These are phyloP conservation scores for Leuciscus waleckii DNA, from an alignment of 2,797 vertebrate genomes.

Conservation along the genomic window DNA sequence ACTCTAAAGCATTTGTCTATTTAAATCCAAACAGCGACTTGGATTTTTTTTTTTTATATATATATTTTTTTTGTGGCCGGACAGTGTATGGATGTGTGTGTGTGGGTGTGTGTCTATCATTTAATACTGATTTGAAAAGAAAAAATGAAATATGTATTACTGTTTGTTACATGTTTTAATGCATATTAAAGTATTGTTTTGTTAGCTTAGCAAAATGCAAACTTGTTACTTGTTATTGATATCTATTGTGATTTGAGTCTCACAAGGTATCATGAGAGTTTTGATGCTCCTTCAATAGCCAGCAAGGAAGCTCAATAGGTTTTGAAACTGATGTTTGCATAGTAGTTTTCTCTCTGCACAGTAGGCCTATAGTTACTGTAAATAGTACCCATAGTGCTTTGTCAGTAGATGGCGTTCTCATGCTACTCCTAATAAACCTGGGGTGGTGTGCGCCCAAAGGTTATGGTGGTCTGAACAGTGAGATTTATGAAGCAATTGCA, in stretches of 20 bases:
- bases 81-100: too few relatives aligned
- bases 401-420: conserved; percentile 66
- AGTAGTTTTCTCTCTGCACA: neutral
- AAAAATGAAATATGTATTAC: neutral
- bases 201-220: neutral
- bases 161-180: neutral
- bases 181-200: neutral
- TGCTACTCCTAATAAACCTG: conserved; percentile 35
- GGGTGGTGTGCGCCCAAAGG: neutral
- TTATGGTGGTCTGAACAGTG: conserved; percentile 1
- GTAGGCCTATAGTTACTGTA: neutral
- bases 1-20: too few relatives aligned
- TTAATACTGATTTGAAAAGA: neutral
- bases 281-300: neutral
- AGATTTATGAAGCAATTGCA: conserved; percentile 13
- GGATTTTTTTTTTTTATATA: too few relatives aligned
- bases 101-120: too few relatives aligned
- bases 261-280: neutral
- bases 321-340: conserved; percentile 2
- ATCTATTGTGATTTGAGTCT: neutral
- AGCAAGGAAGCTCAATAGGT: neutral
- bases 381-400: conserved; percentile 7
- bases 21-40: too few relatives aligned
- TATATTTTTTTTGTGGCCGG: too few relatives aligned
- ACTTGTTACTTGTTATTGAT: neutral